Evolutionary conservation across 92 coral and sea anemone species (phyloP), one percentile per base, ranked within the genome.

Genomic region (Heteractis magnifica): DNA sequence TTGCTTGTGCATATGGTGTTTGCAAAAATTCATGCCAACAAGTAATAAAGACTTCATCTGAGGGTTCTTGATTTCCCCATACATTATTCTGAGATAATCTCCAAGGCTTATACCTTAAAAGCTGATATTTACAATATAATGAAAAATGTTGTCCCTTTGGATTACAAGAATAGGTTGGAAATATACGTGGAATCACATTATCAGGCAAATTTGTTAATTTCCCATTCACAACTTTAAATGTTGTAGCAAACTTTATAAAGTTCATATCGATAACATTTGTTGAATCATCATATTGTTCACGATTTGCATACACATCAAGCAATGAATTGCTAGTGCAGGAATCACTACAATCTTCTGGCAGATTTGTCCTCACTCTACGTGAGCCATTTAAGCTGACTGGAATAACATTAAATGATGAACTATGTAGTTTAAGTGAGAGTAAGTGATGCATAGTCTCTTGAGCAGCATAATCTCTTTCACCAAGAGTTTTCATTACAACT

Each of bases 381-480:
- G 79, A 81, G 6, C 85, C 88, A 84, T 77, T 84, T 15, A 77
- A 50, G 41, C 88, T 53, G 58, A 53, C 44, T 0, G 44, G 44
- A 2, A 34, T 34, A 34, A 34, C 44, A 34, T 1, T 34, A 0
- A 34, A 34, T 21, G 92, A 53, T 81, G 90, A 86, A 76, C 92
- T 89, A 70, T 89, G 85, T n/a, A 86, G 86, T 55, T 34, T 34
- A 1, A 34, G 3, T 34, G 44, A 34, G 2, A 34, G 3, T 2
- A 34, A 2, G 3, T 34, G 94, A 88, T 72, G 87, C 81, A 89
- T 86, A 86, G 86, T 89, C 85, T 78, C 90, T 86, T 73, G 75
- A 34, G 44, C 44, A 34, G 44, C 44, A 34, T 34, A 34, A 34
- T 34, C 44, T 34, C 26, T 26, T 26, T 26, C 26, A 26, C 26